phyloP scores from a whole-genome alignment of 2,113 vertebrate genomes.

The Pseudorhombus dupliciocellatus region DNA sequence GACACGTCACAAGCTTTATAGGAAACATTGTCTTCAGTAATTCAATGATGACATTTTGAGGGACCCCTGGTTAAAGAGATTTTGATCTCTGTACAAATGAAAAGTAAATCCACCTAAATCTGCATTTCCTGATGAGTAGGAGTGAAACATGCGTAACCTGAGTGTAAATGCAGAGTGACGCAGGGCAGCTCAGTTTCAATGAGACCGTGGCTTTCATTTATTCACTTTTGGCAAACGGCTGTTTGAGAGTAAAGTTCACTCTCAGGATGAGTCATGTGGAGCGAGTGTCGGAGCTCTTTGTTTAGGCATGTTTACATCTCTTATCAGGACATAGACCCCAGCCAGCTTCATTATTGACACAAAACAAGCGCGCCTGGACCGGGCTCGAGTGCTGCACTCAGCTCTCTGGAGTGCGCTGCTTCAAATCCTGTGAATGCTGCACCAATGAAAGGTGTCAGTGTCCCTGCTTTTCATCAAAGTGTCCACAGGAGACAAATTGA shows the following conservation, averaged over 20 bases:
- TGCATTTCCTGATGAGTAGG: neutral
- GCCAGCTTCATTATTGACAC: constrained; percentile 23
- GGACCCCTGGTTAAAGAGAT: too few relatives aligned
- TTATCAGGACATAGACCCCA: constrained; percentile 14
- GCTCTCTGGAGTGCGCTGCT: constrained; percentile 32
- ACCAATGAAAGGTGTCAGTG: constrained; percentile 18
- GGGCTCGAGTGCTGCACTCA: constrained; percentile 33
- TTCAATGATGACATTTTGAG: too few relatives aligned
- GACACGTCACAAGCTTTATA: too few relatives aligned
- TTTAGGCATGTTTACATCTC: constrained; percentile 44
- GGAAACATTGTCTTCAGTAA: too few relatives aligned
- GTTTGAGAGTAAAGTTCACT: constrained; percentile 37
- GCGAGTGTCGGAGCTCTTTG: constrained; percentile 36
- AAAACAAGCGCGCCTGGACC: constrained; percentile 29
- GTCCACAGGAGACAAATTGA: constrained; percentile 20
- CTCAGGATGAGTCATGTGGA: constrained; percentile 23
- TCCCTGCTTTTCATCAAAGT: constrained; percentile 45
- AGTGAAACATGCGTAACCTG: neutral
- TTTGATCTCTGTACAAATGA: neutral
- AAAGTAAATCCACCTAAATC: too few relatives aligned
- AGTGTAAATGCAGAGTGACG: neutral
- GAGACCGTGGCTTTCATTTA: neutral
- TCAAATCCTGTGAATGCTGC: constrained; percentile 16
- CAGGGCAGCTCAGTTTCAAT: neutral
- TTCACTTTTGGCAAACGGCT: constrained; percentile 3